These are phyloP conservation scores for Syrmaticus mikado DNA, from an alignment of 2,113 vertebrate species.

Conservation along the genomic window DNA sequence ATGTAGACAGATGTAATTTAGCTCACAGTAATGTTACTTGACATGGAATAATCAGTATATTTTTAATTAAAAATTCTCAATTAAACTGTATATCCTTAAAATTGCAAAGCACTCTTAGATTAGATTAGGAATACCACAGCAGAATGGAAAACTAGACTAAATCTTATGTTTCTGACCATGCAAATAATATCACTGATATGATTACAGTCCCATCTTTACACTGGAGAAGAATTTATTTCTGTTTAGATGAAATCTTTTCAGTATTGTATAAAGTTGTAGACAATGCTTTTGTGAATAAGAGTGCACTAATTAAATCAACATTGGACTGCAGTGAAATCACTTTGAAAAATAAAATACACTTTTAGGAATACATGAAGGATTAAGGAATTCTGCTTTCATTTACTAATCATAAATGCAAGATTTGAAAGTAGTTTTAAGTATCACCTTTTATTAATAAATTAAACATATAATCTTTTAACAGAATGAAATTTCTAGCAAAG, in stretches of 20 bases:
- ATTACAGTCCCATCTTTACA: not conserved
- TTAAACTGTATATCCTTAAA: not conserved
- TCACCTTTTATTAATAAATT: not conserved
- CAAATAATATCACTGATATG: not conserved
- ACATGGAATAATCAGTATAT: not conserved
- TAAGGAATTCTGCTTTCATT: not conserved
- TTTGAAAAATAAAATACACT: not conserved
- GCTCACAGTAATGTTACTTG: not conserved
- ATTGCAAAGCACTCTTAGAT: not conserved
- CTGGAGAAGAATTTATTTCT: not conserved
- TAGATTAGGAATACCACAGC: not conserved
- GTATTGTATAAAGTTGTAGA: not conserved
- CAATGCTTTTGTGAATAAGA: not conserved
- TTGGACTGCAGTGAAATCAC: not conserved
- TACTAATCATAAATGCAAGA: not conserved
- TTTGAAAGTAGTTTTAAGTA: not conserved
- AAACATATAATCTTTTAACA: not conserved
- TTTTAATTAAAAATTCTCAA: not conserved
- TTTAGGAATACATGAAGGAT: not conserved
- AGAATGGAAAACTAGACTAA: not conserved
- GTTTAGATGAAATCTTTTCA: not conserved
- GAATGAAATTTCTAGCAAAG: not conserved
- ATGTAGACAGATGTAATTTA: not conserved
- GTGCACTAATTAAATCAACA: not conserved
- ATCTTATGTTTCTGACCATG: not conserved